A percentile compares a stretch with the other conserved stretches of the same genome.
phyloP scores from a whole-genome alignment of 2,888 invertebrate species.

The Phlogophora meticulosa region DNA sequence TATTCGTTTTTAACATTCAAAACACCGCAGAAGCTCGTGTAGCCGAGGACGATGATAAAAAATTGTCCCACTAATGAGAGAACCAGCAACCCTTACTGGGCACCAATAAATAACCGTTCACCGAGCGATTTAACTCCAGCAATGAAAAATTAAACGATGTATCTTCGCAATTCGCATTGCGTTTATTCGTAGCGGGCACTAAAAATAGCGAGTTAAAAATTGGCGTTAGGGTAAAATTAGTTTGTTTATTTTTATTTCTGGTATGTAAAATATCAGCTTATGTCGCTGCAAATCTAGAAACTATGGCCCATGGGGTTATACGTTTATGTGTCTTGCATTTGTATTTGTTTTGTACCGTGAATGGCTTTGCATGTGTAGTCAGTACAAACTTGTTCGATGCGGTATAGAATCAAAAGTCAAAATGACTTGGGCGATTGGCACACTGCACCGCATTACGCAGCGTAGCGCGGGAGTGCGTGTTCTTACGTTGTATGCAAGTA shows the following conservation, averaged over 20 bases:
- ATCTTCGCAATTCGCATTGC: constrained; percentile 76
- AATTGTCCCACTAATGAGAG: constrained; percentile 76
- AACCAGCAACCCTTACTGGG: constrained; percentile 70
- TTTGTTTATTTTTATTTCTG: constrained; percentile 51
- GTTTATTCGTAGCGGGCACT: constrained; percentile 68
- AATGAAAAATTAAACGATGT: constrained; percentile 83
- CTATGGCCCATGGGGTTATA: background rate
- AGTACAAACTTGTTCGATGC: background rate
- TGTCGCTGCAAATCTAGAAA: background rate
- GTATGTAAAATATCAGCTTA: background rate
- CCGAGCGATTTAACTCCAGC: constrained; percentile 78
- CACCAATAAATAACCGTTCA: constrained; percentile 79
- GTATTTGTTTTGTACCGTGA: background rate
- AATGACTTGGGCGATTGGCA: too few species aligned
- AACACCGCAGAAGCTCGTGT: constrained; percentile 67
- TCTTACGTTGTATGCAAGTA: too few species aligned
- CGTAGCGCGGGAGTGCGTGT: too few species aligned
- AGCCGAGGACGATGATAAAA: constrained; percentile 69
- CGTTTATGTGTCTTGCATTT: constrained; percentile 2
- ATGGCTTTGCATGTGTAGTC: background rate
- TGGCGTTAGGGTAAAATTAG: too few species aligned
- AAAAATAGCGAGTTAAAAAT: constrained; percentile 58
- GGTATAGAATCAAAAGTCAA: background rate
- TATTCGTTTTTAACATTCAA: constrained; percentile 62
- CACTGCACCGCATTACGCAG: too few species aligned